Evolutionary conservation across 2,113 vertebrate species (phyloP).

Genomic region (Vanacampus margaritifer): DNA sequence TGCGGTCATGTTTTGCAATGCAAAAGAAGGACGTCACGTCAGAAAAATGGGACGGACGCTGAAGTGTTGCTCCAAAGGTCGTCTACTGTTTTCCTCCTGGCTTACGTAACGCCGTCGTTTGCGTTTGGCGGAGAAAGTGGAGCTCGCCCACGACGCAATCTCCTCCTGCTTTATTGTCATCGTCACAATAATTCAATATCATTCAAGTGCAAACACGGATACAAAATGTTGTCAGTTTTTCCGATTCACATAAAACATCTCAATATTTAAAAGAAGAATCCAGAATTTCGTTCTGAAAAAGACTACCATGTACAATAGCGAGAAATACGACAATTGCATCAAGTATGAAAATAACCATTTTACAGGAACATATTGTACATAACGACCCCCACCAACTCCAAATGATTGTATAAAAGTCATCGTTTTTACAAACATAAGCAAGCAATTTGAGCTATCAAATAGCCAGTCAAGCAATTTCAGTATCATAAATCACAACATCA

Average conservation of each 20-base stretch:
- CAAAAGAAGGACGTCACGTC: constrained; percentile 12
- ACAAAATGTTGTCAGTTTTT: constrained; percentile 84
- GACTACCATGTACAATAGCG: constrained; percentile 57
- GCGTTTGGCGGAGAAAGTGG: not conserved
- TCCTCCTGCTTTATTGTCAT: constrained; percentile 57
- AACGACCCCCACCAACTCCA: constrained; percentile 41
- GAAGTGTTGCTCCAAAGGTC: constrained; percentile 25
- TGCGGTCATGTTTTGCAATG: constrained; percentile 16
- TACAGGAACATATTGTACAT: constrained; percentile 65
- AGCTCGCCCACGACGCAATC: constrained; percentile 22
- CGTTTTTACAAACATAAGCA: constrained; percentile 41
- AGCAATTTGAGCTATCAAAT: constrained; percentile 36
- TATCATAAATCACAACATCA: constrained; percentile 24
- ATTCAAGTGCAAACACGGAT: constrained; percentile 90
- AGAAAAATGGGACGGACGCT: constrained; percentile 21
- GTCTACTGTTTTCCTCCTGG: no score
- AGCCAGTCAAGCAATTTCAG: constrained; percentile 35
- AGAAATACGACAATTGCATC: constrained; percentile 64
- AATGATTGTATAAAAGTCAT: constrained; percentile 66
- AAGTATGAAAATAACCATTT: constrained; percentile 73
- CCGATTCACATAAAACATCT: constrained; percentile 86
- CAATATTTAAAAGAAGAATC: constrained; percentile 79
- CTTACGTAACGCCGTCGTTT: constrained; percentile 36
- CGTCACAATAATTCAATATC: constrained; percentile 63
- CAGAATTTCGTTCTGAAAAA: constrained; percentile 58